These are phyloP conservation scores for Pyxicephalus adspersus DNA, from an alignment of 2,113 vertebrate species.

Conservation along the genomic window DNA sequence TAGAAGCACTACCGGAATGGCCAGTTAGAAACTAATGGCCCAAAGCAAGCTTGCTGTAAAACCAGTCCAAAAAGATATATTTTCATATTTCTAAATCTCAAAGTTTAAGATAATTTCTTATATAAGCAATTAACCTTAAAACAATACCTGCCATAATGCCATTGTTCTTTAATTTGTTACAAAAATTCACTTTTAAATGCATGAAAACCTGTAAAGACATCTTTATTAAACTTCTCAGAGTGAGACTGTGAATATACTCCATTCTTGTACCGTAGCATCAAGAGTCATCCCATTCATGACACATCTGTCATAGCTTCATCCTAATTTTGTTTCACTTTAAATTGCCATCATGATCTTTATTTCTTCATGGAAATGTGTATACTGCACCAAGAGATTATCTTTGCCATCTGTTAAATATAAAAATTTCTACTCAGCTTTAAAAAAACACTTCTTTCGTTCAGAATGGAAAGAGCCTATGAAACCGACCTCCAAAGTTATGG, in stretches of 20 bases:
- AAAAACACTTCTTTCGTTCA: slow-evolving; percentile 20
- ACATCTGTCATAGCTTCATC: slow-evolving; percentile 35
- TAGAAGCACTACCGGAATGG: too few relatives aligned
- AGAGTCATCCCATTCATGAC: not conserved
- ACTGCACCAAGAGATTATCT: slow-evolving; percentile 33
- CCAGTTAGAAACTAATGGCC: too few relatives aligned
- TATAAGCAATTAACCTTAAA: too few relatives aligned
- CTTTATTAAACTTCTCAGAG: not conserved
- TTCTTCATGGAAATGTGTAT: slow-evolving; percentile 41
- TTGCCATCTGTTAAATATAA: slow-evolving; percentile 47
- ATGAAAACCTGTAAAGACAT: too few relatives aligned
- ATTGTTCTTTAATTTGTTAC: too few relatives aligned
- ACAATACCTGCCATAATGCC: too few relatives aligned
- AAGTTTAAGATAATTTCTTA: too few relatives aligned
- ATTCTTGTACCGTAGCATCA: not conserved
- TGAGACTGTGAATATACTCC: slow-evolving; percentile 1
- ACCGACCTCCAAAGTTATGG: too few relatives aligned
- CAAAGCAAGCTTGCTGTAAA: too few relatives aligned
- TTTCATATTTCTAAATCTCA: too few relatives aligned
- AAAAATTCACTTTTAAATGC: too few relatives aligned
- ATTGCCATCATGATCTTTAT: slow-evolving; percentile 45
- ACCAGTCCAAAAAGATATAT: too few relatives aligned
- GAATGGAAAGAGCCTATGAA: slow-evolving; percentile 9
- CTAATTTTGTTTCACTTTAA: slow-evolving; percentile 34
- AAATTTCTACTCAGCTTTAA: slow-evolving; percentile 11